phyloP scores from a whole-genome alignment of 1,140 invertebrate species.

The Epicauta chinensis region DNA sequence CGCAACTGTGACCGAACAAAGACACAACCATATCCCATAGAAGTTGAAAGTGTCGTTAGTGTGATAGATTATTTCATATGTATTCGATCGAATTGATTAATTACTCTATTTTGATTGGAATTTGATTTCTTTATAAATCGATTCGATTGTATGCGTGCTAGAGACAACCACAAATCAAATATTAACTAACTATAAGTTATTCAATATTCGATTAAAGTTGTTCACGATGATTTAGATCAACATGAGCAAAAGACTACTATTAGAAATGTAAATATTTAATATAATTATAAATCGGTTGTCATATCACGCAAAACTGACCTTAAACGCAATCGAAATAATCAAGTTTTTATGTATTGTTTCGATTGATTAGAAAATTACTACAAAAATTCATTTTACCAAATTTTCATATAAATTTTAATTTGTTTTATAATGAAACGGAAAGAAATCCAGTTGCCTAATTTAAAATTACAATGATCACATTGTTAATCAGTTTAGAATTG shows the following conservation, averaged over 20 bases:
- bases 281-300: slow-evolving; percentile 36
- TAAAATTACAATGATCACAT: too few species aligned
- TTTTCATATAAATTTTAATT: too few species aligned
- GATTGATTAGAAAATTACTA: neutral
- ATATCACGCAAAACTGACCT: slow-evolving; percentile 41
- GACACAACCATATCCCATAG: too few species aligned
- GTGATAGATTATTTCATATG: too few species aligned
- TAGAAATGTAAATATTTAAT: slow-evolving; percentile 41
- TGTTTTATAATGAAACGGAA: too few species aligned
- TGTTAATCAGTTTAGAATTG: too few species aligned
- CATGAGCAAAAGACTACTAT: slow-evolving; percentile 41
- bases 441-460: too few species aligned
- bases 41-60: too few species aligned
- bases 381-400: too few species aligned
- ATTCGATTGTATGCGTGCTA: slow-evolving; percentile 5
- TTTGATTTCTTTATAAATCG: slow-evolving; percentile 7
- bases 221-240: slow-evolving; percentile 41
- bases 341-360: slow-evolving; percentile 10
- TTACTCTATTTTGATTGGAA: too few species aligned
- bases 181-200: slow-evolving; percentile 34
- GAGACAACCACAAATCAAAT: slow-evolving; percentile 36
- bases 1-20: too few species aligned
- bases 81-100: too few species aligned
- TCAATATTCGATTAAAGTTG: slow-evolving; percentile 40
- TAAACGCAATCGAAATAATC: slow-evolving; percentile 30